Evolutionary conservation across 2,888 invertebrate genomes (phyloP), one percentile per base, ranked within the genome.

Genomic region (Odontocolon sp.): DNA sequence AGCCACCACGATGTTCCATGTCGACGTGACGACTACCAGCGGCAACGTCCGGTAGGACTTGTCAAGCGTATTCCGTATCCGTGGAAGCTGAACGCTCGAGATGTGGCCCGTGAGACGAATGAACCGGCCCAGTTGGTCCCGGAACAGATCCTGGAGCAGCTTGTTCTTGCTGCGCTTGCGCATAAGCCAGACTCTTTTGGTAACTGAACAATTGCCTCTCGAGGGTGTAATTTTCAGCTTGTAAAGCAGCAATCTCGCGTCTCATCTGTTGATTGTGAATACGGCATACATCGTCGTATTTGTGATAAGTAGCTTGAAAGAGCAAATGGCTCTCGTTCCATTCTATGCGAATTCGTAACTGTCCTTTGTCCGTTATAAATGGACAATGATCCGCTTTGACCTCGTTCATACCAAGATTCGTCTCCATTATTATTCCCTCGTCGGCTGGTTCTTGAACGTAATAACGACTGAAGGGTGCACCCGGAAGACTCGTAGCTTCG

Each of bases 221-320:
- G 85, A 96, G 92, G 77, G 94, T 94, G 90, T 95, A 95, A 89
- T 96, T 96, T 90, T 96, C 96, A n/a, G 95, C 94, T 89, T 96
- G 96, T 57, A 96, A 92, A 8, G 94, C 95, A 79, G 93, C 92
- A 80, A 96, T 95, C 90, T 96, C 96, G 54, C 95, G 93, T 87
- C 94, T 94, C 96, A 96, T 96, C 88, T 96, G 96, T 87, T 95
- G 95, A 89, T 95, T 95, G 90, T 96, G 96, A 77, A 95, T 91
- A 81, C 96, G 92, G 84, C 94, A 94, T 47, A 96, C 94, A 90
- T 96, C 96, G 89, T 96, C 96, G 89, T 96, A 95, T 87, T 95
- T 95, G 91, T 96, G 95, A 90, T 96, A 96, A 76, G 95, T 95
- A 76, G 96, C 95, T 89, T 95, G 95, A 89, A 95, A 95, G 71